Evolutionary conservation across 2,797 vertebrate genomes (phyloP).

Genomic region (Pipistrellus pygmaeus): DNA sequence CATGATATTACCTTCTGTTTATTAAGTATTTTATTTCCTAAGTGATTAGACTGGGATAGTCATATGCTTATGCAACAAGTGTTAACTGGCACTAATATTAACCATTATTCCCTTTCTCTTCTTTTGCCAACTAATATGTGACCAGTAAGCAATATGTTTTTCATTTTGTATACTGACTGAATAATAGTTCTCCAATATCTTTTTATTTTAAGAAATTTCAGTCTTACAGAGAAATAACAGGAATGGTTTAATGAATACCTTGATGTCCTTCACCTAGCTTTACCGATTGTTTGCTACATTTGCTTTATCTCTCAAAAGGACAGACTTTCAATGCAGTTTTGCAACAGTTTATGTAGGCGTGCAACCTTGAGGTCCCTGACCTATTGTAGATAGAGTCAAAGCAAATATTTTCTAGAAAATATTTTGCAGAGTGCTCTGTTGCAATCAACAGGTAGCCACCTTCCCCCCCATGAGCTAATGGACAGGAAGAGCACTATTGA

Average conservation of each 20-base stretch:
- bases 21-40: background rate
- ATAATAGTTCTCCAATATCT: background rate
- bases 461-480: background rate
- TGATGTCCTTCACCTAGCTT: constrained; percentile 58
- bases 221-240: background rate
- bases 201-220: constrained; percentile 47
- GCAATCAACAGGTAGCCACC: constrained; percentile 13
- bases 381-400: constrained; percentile 58
- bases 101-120: background rate
- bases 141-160: background rate
- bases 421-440: constrained; percentile 68
- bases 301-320: constrained; percentile 54
- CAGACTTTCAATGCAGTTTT: constrained; percentile 48
- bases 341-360: constrained; percentile 37
- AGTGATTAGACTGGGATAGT: background rate
- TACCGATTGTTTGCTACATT: constrained; percentile 23
- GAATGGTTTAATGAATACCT: constrained; percentile 72
- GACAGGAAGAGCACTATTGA: background rate
- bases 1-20: background rate
- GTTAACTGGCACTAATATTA: background rate
- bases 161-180: background rate
- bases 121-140: background rate
- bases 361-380: constrained; percentile 58
- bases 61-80: background rate
- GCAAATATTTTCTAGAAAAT: constrained; percentile 66